Evolutionary conservation across 2,797 vertebrate species (phyloP), one percentile per base, ranked within the genome.

Genomic region (Centropyge bicolor): DNA sequence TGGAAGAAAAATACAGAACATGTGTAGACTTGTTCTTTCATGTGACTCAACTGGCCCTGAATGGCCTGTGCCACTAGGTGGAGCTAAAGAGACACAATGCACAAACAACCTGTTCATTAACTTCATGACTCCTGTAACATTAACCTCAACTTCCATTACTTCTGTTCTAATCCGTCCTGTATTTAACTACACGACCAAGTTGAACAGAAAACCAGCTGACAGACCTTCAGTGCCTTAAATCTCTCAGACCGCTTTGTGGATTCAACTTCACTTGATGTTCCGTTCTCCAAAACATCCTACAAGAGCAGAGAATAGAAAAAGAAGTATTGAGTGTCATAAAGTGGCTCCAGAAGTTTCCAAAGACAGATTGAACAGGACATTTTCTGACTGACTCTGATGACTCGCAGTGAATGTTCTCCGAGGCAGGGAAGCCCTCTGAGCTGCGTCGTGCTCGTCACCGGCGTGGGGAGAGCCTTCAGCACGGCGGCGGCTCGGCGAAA

Each of bases 231-330:
- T 1, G 95, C 94, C 82, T 81, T 94, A 81, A 88, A 96, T 8
- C 93, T 91, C 86, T 96, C 93, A 0, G 94, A 96, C 12, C 60
- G 64, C 24, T 70, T 89, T 0, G 93, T 88, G 1, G 79, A 76
- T 83, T 97, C 94, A 20, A 95, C 96, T 82, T 98, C 97, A 20
- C 73, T 82, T 2, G 96, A 97, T 0, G 67, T 46, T 1, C 96
- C 96, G 0, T 90, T 92, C 64, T 97, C 95, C 85, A 98, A 81
- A 70, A 98, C 87, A 36, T 98, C 97, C 97, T 98, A 51, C 4
- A 69, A 4, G 49, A 49, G 46, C 1, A 35, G 5, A 75, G 8
- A 45, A 31, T 9, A 36, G n/a, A 6, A 27, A 24, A 54, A 24
- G 4, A 0, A 46, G 6, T n/a, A 31, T 6, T 4, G 4, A 27